A percentile compares a stretch with the other conserved stretches of the same genome.
phyloP scores from a whole-genome alignment of 1,140 invertebrate genomes.

The Zophobas atratus region DNA sequence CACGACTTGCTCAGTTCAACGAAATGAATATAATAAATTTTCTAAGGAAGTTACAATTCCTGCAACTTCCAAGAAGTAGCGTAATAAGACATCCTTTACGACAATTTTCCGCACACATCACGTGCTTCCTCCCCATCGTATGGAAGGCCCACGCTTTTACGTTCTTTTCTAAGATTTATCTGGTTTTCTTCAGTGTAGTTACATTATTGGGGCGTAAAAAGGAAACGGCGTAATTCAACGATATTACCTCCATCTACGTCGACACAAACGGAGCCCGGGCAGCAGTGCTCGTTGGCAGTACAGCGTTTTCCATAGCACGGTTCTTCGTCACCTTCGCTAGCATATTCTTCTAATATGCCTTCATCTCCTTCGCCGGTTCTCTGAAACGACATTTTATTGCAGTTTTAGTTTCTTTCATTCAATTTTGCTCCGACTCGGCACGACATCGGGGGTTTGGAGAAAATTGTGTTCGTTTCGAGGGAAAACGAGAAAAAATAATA shows the following conservation, averaged over 20 bases:
- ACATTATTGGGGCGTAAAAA: conserved; percentile 22
- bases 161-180: conserved; percentile 29
- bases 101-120: conserved; percentile 13
- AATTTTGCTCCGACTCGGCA: neutral
- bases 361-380: conserved; percentile 62
- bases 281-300: conserved; percentile 83
- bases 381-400: conserved; percentile 53
- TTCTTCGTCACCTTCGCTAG: conserved; percentile 69
- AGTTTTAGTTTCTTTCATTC: neutral
- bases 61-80: neutral
- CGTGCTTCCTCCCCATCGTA: neutral
- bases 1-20: too few relatives aligned
- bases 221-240: conserved; percentile 45
- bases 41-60: neutral
- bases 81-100: neutral
- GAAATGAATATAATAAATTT: too few relatives aligned
- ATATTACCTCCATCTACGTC: conserved; percentile 79
- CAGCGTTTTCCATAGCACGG: conserved; percentile 79
- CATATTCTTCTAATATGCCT: conserved; percentile 64
- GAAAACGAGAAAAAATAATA: neutral
- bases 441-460: neutral
- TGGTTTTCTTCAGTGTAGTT: conserved; percentile 8
- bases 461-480: neutral
- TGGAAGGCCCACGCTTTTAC: conserved; percentile 4
- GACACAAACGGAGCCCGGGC: conserved; percentile 81